phyloP scores from a whole-genome alignment of 2,113 vertebrate species.

The Petrocephalus zakoni region DNA sequence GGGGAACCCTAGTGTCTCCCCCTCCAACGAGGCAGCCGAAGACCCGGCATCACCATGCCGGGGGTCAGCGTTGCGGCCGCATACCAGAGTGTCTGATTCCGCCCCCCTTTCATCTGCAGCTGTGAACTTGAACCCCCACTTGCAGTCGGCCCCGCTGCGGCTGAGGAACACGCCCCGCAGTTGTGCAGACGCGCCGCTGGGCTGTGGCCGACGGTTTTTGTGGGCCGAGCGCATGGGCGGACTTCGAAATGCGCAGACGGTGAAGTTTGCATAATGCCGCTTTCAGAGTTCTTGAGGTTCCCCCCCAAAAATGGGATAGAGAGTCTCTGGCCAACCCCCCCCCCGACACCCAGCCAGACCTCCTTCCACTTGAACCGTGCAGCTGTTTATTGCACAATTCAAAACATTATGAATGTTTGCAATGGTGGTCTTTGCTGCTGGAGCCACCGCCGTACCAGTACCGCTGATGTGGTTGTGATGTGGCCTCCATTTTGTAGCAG shows the following conservation, averaged over 20 bases:
- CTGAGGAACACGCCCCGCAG: neutral
- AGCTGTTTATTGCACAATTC: neutral
- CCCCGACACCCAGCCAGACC: neutral
- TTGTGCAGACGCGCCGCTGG: neutral
- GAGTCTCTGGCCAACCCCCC: neutral
- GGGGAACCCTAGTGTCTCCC: neutral
- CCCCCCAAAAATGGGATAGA: neutral
- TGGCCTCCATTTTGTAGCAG: neutral
- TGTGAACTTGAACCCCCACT: slow-evolving; percentile 51
- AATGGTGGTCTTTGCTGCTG: neutral
- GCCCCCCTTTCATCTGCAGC: slow-evolving; percentile 32
- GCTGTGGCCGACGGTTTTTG: neutral
- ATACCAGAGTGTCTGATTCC: slow-evolving; percentile 27
- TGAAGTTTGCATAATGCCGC: neutral
- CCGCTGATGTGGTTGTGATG: neutral
- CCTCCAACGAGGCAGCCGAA: neutral
- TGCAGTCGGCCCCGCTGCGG: slow-evolving; percentile 29
- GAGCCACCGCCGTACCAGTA: neutral
- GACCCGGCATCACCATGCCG: neutral
- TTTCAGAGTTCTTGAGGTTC: neutral
- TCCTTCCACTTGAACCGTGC: neutral
- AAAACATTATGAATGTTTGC: neutral
- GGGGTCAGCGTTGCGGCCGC: slow-evolving; percentile 23
- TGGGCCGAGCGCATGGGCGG: neutral
- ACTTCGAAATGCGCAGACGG: neutral